Conservation (phyloP, 1,140 invertebrate genomes). For the Euschistus heros region DNA sequence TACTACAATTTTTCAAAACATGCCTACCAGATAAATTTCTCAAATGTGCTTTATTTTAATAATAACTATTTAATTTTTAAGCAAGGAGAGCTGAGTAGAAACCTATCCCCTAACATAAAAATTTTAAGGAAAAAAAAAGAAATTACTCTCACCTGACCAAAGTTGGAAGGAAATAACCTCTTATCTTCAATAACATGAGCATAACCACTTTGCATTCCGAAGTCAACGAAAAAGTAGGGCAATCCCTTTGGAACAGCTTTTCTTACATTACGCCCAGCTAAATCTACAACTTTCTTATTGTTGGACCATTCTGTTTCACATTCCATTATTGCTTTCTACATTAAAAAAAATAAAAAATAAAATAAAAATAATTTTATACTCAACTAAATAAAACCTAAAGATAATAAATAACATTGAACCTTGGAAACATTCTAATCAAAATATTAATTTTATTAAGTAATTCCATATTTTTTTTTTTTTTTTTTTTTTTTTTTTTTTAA, state of each 20-base stretch:
- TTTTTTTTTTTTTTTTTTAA: no score
- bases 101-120: no score
- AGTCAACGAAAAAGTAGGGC: conserved; percentile 88
- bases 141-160: conserved; percentile 62
- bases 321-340: conserved; percentile 83
- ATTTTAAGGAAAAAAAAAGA: no score
- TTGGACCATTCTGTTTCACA: conserved; percentile 89
- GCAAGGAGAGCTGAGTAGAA: no score
- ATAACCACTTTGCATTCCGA: conserved; percentile 81
- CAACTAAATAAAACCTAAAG: background rate
- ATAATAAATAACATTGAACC: no score
- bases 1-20: no score
- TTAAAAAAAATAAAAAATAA: conserved; percentile 22
- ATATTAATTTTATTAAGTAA: no score
- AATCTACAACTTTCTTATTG: conserved; percentile 89
- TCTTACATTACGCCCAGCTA: conserved; percentile 58
- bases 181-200: conserved; percentile 96
- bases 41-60: no score
- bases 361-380: background rate
- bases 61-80: no score
- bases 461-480: no score
- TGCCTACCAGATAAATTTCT: no score
- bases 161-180: conserved; percentile 72
- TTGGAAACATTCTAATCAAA: no score
- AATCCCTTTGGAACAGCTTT: conserved; percentile 83